These are phyloP conservation scores for Ceramica pisi DNA, from an alignment of 2,888 invertebrate genomes.

Conservation along the genomic window DNA sequence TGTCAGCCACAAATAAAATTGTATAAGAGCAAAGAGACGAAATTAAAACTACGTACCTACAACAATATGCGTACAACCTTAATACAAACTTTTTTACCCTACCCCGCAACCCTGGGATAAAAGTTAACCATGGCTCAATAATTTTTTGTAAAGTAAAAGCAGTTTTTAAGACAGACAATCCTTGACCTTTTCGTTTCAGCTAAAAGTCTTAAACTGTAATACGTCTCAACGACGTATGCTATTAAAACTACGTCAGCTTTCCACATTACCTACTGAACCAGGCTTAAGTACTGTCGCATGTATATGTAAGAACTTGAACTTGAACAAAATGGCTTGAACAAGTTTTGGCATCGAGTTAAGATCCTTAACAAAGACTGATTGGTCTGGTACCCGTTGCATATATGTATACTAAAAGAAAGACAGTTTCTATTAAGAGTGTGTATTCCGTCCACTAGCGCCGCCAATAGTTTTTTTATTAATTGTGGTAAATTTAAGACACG, in stretches of 20 bases:
- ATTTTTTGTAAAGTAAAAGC: background rate
- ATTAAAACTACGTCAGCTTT: conserved; percentile 17
- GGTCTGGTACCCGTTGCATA: background rate
- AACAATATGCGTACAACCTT: no score
- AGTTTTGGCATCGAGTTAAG: background rate
- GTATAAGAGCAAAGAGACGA: no score
- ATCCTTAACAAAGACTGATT: background rate
- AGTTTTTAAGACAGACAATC: conserved; percentile 9
- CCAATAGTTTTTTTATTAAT: no score
- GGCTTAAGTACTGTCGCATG: conserved; percentile 16
- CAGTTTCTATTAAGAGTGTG: no score
- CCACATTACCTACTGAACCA: conserved; percentile 17
- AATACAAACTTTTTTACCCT: no score
- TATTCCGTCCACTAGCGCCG: no score
- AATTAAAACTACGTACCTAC: no score
- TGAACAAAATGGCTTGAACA: conserved; percentile 10
- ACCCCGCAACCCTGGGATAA: no score
- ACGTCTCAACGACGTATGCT: conserved; percentile 13
- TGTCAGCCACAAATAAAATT: no score
- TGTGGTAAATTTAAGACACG: no score
- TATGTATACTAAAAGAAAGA: background rate
- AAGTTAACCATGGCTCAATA: no score
- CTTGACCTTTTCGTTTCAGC: conserved; percentile 14
- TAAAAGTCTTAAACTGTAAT: conserved; percentile 1
- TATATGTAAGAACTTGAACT: conserved; percentile 14